These are phyloP conservation scores for Latrodectus hesperus DNA, from an alignment of 2,888 invertebrate species.

Conservation along the genomic window DNA sequence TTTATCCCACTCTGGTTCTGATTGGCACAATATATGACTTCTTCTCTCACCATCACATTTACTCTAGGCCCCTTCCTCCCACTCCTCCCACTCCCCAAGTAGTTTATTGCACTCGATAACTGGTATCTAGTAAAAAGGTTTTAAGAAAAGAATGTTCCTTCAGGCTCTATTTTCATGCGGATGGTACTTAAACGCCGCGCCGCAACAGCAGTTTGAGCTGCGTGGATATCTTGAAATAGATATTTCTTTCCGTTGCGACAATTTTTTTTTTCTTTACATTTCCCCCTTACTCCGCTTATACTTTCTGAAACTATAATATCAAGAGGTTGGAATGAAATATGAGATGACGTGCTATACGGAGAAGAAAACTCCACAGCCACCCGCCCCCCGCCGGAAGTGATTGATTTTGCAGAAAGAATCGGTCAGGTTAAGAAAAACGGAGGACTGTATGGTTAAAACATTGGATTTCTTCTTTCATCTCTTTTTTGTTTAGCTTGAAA, in stretches of 20 bases:
- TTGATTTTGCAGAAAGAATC: no score
- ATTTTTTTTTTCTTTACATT: neutral
- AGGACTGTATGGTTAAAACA: no score
- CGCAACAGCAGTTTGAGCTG: conserved; percentile 34
- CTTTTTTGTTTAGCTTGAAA: no score
- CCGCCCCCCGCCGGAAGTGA: no score
- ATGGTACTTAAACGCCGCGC: conserved; percentile 46
- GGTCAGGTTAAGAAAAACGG: no score
- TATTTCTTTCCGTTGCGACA: conserved; percentile 47
- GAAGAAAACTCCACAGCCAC: no score
- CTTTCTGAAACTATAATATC: conserved; percentile 50
- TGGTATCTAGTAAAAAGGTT: conserved; percentile 56
- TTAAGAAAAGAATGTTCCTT: conserved; percentile 54
- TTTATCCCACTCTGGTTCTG: conserved; percentile 18
- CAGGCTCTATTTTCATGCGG: conserved; percentile 60
- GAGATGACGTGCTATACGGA: conserved; percentile 27
- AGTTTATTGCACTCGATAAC: conserved; percentile 59
- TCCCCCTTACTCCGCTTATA: neutral
- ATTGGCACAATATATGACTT: conserved; percentile 33
- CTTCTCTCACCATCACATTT: conserved; percentile 27
- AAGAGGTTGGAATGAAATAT: conserved; percentile 53
- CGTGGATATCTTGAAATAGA: conserved; percentile 53
- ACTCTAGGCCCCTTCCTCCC: neutral
- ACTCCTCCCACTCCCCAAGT: conserved; percentile 12
- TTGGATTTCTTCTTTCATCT: no score